phyloP scores from a whole-genome alignment of 2,797 vertebrate genomes.

The Meda fulgida region DNA sequence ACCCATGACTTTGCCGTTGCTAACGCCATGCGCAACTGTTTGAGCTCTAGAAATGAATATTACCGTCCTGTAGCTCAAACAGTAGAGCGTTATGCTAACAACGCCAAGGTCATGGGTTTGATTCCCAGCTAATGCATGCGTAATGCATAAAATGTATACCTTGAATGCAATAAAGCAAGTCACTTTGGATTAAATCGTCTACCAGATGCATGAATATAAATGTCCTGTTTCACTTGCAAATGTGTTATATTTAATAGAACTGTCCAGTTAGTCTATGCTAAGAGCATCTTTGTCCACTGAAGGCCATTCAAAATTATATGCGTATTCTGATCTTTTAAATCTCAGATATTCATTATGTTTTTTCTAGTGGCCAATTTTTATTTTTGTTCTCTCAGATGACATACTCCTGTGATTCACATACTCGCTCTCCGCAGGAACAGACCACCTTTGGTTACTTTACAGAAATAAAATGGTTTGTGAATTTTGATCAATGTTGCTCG shows the following conservation, averaged over 20 bases:
- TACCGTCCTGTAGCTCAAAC: neutral
- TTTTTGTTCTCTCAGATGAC: neutral
- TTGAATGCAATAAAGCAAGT: neutral
- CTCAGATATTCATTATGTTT: too few relatives aligned
- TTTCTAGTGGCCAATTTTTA: neutral
- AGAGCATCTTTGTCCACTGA: neutral
- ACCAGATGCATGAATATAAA: neutral
- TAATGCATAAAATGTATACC: neutral
- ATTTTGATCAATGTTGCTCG: neutral
- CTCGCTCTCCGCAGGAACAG: neutral
- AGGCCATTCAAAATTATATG: neutral
- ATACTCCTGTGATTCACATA: neutral
- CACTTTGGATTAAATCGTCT: neutral
- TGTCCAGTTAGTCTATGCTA: neutral
- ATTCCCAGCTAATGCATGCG: neutral
- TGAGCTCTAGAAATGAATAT: too few relatives aligned
- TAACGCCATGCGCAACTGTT: neutral
- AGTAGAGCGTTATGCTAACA: neutral
- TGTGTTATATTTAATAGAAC: neutral
- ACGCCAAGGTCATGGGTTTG: neutral
- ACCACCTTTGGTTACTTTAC: neutral
- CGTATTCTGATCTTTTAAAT: neutral
- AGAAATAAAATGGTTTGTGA: neutral
- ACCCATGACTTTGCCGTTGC: neutral
- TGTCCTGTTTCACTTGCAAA: neutral